phyloP scores from a whole-genome alignment of 2,888 invertebrate genomes.

The Branchipolynoe longqiensis region DNA sequence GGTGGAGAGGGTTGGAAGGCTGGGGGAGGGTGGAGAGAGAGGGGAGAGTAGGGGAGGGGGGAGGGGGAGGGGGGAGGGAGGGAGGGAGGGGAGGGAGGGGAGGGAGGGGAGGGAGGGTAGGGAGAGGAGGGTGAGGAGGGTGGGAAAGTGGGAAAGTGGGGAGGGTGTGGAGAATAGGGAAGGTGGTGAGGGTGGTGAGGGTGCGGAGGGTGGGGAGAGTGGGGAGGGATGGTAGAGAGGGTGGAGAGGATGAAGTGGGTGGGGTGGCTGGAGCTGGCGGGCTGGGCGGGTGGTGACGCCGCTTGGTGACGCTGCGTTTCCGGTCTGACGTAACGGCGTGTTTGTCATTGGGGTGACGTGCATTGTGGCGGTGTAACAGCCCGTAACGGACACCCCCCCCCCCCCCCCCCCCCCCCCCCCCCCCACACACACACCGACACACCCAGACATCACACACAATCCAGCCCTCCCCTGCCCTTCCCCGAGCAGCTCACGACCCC shows the following conservation, averaged over 20 bases:
- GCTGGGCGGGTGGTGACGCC: not conserved
- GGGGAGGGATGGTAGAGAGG: no score
- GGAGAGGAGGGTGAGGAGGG: not conserved
- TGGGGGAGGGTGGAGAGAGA: no score
- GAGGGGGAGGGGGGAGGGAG: not conserved
- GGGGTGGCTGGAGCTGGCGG: no score
- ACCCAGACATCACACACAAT: not conserved
- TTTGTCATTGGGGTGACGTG: constrained; percentile 17
- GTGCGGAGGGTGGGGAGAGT: no score
- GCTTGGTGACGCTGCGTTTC: not conserved
- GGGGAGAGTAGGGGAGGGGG: no score
- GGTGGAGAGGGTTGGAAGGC: no score
- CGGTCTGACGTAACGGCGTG: constrained; percentile 2
- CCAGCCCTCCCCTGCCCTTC: not conserved
- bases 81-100: not conserved
- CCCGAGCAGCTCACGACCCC: not conserved
- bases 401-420: not conserved
- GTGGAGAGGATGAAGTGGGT: no score
- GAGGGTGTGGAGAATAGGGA: no score
- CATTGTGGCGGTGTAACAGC: constrained; percentile 16
- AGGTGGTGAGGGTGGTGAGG: no score
- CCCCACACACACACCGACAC: no score
- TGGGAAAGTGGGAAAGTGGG: not conserved
- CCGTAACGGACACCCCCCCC: not conserved
- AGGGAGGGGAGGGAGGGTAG: not conserved